phyloP scores from a whole-genome alignment of 2,888 invertebrate species.

The Bruchidius siliquastri region DNA sequence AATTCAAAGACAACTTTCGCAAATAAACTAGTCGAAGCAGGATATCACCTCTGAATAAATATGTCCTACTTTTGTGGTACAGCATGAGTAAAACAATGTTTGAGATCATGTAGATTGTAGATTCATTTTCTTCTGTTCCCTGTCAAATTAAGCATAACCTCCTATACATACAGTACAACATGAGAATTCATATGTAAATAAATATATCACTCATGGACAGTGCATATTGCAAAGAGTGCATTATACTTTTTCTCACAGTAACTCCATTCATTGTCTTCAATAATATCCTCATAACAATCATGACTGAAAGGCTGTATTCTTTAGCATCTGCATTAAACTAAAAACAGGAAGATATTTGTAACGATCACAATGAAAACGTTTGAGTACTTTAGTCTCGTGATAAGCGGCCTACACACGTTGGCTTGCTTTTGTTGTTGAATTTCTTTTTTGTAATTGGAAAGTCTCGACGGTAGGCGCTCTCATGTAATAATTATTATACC shows the following conservation, averaged over 20 bases:
- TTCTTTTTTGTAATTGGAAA: conserved; percentile 34
- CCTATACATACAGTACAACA: too few species aligned
- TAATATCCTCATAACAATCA: background rate
- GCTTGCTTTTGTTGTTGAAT: conserved; percentile 26
- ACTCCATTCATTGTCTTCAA: background rate
- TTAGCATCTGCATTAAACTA: background rate
- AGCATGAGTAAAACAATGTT: too few species aligned
- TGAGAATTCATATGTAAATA: too few species aligned
- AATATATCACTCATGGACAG: too few species aligned
- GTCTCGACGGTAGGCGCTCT: conserved; percentile 22
- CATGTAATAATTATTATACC: conserved; percentile 24
- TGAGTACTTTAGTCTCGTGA: background rate
- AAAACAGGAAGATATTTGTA: background rate
- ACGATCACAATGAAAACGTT: background rate
- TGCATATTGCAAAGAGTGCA: background rate
- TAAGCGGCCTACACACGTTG: conserved; percentile 5
- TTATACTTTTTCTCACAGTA: background rate
- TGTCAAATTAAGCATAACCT: too few species aligned
- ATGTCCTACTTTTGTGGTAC: too few species aligned
- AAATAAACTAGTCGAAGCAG: too few species aligned
- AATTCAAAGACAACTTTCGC: too few species aligned
- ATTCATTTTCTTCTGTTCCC: too few species aligned
- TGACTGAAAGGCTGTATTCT: background rate
- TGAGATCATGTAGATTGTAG: too few species aligned
- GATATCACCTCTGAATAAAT: too few species aligned